Percentiles rank a stretch among this genome's conserved stretches.
These are phyloP conservation scores for Leptopilina drosophilae DNA, from an alignment of 2,888 invertebrate genomes.

Conservation along the genomic window DNA sequence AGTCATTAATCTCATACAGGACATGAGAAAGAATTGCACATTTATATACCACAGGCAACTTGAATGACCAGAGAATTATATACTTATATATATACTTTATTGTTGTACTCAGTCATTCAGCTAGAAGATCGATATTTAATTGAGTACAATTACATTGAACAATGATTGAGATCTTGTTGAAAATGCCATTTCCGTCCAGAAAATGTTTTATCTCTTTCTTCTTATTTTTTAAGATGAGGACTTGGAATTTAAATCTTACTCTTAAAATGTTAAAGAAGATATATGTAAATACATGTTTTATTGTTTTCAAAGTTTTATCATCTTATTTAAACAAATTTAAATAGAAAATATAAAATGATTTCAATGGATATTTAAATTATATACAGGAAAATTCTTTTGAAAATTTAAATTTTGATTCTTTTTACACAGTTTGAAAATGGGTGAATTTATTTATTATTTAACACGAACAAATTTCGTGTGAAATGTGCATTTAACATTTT, in stretches of 20 bases:
- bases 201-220: slow-evolving; percentile 1
- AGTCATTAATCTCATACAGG: slow-evolving; percentile 43
- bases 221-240: neutral
- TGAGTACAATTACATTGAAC: slow-evolving; percentile 60
- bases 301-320: no score
- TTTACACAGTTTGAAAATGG: neutral
- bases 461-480: neutral
- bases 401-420: no score
- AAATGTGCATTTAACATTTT: slow-evolving; percentile 5
- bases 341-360: no score
- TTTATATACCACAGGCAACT: neutral
- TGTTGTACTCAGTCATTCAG: slow-evolving; percentile 34
- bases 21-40: slow-evolving; percentile 28
- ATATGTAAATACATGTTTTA: no score
- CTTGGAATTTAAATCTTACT: no score
- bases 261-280: no score
- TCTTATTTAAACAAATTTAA: no score
- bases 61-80: slow-evolving; percentile 16
- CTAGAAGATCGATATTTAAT: slow-evolving; percentile 61
- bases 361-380: no score
- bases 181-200: slow-evolving; percentile 32
- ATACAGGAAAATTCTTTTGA: no score
- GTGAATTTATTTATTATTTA: neutral
- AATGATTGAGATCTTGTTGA: slow-evolving; percentile 42
- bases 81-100: slow-evolving; percentile 15